phyloP scores from a whole-genome alignment of 2,113 vertebrate genomes.

The Cichladusa arquata region DNA sequence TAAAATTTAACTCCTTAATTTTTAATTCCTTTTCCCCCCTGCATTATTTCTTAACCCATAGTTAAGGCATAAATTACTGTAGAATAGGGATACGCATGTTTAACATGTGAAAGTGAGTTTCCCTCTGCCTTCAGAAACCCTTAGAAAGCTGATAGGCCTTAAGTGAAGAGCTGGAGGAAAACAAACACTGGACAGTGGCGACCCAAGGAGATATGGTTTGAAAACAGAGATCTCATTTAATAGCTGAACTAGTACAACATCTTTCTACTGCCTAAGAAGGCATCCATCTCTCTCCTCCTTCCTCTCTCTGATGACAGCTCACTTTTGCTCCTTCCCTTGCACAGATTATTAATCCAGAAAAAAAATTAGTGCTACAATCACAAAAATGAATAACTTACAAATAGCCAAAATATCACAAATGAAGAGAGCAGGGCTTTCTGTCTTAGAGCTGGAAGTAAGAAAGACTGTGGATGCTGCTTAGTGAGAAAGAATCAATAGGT shows the following conservation, averaged over 20 bases:
- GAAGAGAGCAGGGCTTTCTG: neutral
- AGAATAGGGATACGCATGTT: neutral
- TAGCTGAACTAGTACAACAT: neutral
- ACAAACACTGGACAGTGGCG: accelerated
- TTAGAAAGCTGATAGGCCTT: neutral
- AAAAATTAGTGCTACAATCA: neutral
- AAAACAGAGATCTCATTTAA: neutral
- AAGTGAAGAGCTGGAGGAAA: neutral
- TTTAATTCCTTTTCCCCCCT: too few relatives aligned
- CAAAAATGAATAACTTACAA: neutral
- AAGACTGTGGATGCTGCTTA: neutral
- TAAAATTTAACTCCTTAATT: too few relatives aligned
- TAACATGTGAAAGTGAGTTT: neutral
- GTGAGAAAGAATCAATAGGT: too few relatives aligned
- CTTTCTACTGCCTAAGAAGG: neutral
- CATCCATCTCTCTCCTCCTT: neutral
- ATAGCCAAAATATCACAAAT: neutral
- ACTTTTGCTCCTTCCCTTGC: neutral
- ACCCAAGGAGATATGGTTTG: neutral
- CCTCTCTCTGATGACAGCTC: neutral
- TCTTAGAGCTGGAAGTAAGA: neutral
- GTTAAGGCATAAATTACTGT: neutral
- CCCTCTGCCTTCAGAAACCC: neutral
- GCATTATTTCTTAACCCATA: neutral
- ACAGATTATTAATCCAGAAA: neutral